phyloP scores from a whole-genome alignment of 2,113 vertebrate genomes.

The Oceanodroma tethys region DNA sequence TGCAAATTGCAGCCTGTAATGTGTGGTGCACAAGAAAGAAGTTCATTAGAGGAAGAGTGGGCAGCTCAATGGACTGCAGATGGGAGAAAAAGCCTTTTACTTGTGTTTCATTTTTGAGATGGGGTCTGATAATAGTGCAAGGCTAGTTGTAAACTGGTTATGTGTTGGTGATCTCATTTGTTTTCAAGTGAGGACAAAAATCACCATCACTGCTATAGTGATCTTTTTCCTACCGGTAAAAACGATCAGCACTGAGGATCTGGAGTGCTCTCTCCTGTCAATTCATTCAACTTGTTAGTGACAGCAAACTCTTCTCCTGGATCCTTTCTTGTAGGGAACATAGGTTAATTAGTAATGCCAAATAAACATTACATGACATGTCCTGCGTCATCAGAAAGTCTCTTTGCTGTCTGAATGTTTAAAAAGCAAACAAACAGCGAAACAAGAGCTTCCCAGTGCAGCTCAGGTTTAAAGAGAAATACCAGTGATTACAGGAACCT shows the following conservation, averaged over 20 bases:
- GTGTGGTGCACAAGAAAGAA: background rate
- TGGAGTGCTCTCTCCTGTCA: background rate
- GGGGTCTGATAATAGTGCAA: background rate
- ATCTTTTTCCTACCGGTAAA: background rate
- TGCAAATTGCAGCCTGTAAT: background rate
- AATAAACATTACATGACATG: background rate
- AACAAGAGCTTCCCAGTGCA: background rate
- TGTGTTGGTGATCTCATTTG: background rate
- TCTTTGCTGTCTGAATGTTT: background rate
- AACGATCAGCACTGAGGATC: background rate
- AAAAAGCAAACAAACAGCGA: background rate
- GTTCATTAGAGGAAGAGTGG: background rate
- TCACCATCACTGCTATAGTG: background rate
- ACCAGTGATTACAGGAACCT: background rate
- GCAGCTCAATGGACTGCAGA: background rate
- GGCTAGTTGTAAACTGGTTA: background rate
- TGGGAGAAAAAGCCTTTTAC: background rate
- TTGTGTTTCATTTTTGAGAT: background rate
- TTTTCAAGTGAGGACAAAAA: background rate
- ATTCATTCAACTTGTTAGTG: background rate
- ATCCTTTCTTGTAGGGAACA: background rate
- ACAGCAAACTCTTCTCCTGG: background rate
- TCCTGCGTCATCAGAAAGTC: background rate
- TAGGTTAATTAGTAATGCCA: background rate
- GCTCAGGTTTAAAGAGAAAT: background rate